Evolutionary conservation across 2,888 invertebrate species (phyloP).

Genomic region (Elmis aenea): DNA sequence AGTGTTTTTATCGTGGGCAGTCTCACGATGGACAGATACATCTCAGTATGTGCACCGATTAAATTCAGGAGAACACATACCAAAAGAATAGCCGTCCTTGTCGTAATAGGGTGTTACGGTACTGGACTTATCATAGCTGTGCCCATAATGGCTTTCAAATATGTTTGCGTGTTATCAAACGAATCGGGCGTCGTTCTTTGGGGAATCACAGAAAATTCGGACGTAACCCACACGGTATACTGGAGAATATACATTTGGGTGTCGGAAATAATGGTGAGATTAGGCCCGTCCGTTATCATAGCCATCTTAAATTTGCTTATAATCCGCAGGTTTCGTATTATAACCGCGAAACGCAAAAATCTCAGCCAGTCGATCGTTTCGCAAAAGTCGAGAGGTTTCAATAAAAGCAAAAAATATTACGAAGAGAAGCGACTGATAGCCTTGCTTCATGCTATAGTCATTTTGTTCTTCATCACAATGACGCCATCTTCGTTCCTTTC

Average conservation of each 20-base stretch:
- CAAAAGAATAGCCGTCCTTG: conserved; percentile 12
- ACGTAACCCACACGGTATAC: conserved; percentile 18
- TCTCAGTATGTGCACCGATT: conserved; percentile 24
- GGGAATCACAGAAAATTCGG: conserved; percentile 22
- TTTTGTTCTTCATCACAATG: conserved; percentile 25
- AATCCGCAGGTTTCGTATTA: conserved; percentile 20
- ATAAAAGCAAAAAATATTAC: conserved; percentile 21
- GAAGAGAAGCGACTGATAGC: conserved; percentile 24
- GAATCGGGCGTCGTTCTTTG: conserved; percentile 13
- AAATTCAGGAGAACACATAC: conserved; percentile 21
- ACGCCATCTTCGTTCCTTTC: conserved; percentile 25
- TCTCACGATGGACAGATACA: conserved; percentile 25
- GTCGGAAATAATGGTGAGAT: conserved; percentile 21
- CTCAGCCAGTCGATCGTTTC: no score
- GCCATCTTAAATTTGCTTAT: conserved; percentile 23
- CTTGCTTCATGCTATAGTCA: conserved; percentile 20
- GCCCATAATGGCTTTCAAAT: conserved; percentile 20
- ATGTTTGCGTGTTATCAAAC: conserved; percentile 6
- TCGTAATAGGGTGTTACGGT: conserved; percentile 15
- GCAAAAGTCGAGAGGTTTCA: conserved; percentile 9
- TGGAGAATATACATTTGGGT: conserved; percentile 21
- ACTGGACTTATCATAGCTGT: conserved; percentile 15
- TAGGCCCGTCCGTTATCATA: conserved; percentile 21
- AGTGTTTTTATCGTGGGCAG: conserved; percentile 25
- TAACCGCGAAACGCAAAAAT: conserved; percentile 20